Evolutionary conservation across 2,888 invertebrate genomes (phyloP), one percentile per base, ranked within the genome.

Genomic region (Artemia sp.): DNA sequence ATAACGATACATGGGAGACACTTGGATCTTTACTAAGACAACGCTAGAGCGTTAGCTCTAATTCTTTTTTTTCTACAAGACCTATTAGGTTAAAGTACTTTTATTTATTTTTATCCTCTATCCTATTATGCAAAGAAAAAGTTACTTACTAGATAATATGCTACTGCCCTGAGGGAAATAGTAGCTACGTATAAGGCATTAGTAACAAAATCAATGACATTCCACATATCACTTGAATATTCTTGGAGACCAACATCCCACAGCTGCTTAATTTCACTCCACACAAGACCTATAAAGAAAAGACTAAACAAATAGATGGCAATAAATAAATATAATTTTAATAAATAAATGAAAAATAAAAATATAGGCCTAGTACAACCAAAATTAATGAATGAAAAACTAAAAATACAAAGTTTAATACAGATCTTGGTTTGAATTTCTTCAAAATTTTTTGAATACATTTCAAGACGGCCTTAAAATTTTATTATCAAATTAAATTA

Each of bases 221-320:
- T 97, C 97, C 97, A 97, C 94, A 97, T 95, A 80, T 98, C 96
- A 77, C 93, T 88, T 71, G 92, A 87, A 81, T 97, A 98, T 78
- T 96, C 95, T 76, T 92, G 89, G 71, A 96, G 82, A 0, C 97
- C 97, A 75, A 94, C 92, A 79, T 95, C 94, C 96, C 96, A 97
- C 72, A 98, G 82, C 79, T 97, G 96, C 79, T 97, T 98, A 75
- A 97, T 93, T 81, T 98, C 97, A 76, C 93, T 92, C 97, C 97
- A 98, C 77, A 97, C 94, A 75, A 96, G 82, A 70, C 96, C 95
- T 92, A 77, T 0, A 77, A 78, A 51, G 73, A 68, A 73, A 68
- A 70, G 66, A 52, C 38, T 38, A 58, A 14, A 66, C 50, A n/a
- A 3, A 67, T 14, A 6, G n/a, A 12, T 67, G 24, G 12, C 7